Evolutionary conservation across 1,140 invertebrate species (phyloP).

Genomic region (Penaeus indicus): DNA sequence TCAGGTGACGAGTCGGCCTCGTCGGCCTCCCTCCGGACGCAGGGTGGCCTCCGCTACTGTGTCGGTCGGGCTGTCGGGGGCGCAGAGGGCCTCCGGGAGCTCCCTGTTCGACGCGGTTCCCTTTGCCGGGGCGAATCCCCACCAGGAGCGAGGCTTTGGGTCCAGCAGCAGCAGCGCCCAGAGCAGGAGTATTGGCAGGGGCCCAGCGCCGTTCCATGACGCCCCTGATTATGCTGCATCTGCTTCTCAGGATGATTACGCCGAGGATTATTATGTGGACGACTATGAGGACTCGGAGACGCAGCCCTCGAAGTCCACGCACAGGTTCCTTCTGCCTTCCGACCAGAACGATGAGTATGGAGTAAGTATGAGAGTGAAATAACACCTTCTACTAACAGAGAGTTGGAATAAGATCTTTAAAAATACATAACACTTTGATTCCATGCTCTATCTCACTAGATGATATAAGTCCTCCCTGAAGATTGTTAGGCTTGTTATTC

Average conservation of each 20-base stretch:
- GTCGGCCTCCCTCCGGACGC: no score
- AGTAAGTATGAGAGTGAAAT: neutral
- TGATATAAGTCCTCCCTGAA: no score
- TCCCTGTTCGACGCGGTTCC: constrained; percentile 3
- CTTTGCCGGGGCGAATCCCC: neutral
- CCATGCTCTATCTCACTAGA: no score
- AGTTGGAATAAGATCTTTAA: neutral
- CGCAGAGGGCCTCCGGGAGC: neutral
- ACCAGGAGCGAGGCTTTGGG: no score
- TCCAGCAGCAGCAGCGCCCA: no score
- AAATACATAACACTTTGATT: no score
- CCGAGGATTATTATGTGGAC: no score
- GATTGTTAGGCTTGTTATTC: no score
- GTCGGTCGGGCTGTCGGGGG: neutral
- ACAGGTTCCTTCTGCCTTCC: constrained; percentile 11
- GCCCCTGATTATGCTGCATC: no score
- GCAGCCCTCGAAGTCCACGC: neutral
- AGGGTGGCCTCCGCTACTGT: constrained; percentile 46
- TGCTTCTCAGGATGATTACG: neutral
- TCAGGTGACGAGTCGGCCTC: neutral
- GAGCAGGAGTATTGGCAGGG: no score
- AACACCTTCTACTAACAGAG: neutral
- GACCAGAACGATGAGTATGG: neutral
- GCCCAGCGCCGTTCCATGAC: no score
- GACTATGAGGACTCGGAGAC: neutral